Conservation (phyloP, 2,113 vertebrate species). For the Carassius gibelio region DNA sequence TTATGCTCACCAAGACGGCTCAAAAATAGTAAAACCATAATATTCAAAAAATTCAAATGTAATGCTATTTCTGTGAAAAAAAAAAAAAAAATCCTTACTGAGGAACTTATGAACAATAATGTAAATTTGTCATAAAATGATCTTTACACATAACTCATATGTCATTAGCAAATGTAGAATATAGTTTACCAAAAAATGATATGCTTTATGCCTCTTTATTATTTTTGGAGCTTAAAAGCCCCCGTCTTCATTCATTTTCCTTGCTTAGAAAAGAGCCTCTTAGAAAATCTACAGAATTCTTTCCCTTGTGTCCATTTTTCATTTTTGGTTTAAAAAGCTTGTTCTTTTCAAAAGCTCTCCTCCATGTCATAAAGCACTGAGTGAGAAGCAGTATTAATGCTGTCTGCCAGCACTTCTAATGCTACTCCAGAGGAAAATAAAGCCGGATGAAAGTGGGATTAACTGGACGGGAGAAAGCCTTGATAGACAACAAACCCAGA, state of each 20-base stretch:
- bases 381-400: background rate
- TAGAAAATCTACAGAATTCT: background rate
- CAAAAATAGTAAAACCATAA: background rate
- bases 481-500: background rate
- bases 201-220: background rate
- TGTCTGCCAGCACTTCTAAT: background rate
- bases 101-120: background rate
- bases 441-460: constrained; percentile 12
- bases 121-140: background rate
- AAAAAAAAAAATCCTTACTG: too few relatives aligned
- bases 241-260: background rate
- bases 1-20: background rate
- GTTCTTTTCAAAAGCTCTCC: background rate
- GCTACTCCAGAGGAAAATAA: constrained; percentile 18
- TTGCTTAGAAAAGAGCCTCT: background rate
- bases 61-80: too few relatives aligned
- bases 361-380: background rate
- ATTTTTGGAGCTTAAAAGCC: background rate
- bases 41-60: too few relatives aligned
- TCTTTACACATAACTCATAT: background rate
- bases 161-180: background rate
- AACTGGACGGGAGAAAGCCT: background rate
- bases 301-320: background rate
- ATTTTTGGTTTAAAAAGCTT: background rate
- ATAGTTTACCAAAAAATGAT: background rate